A percentile compares a stretch with the other conserved stretches of the same genome.
Evolutionary conservation across 2,113 vertebrate genomes (phyloP).

Genomic region (Bombycilla garrulus): DNA sequence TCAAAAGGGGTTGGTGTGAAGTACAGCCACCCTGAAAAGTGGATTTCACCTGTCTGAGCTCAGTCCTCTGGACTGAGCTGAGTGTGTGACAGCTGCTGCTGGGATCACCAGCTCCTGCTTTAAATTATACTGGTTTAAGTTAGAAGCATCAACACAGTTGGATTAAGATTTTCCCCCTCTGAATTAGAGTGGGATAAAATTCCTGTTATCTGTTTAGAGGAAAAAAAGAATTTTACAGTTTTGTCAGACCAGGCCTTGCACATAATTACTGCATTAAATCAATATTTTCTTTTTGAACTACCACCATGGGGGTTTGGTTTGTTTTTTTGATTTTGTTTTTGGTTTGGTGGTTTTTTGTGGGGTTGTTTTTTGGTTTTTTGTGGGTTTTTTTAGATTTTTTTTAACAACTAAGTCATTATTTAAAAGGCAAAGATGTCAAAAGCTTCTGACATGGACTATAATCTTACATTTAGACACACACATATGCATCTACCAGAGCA

Average conservation of each 20-base stretch:
- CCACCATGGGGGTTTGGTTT: rapidly evolving
- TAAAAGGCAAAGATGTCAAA: not conserved
- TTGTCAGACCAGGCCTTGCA: not conserved
- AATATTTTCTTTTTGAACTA: not conserved
- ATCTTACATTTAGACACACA: not conserved
- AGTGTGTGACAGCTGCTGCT: not conserved
- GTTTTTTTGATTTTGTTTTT: not conserved
- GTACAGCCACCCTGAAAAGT: not conserved
- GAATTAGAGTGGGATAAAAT: not conserved
- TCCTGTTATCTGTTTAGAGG: not conserved
- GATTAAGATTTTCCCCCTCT: not conserved
- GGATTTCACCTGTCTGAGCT: not conserved
- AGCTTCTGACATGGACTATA: not conserved
- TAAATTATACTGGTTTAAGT: not conserved
- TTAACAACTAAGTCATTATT: not conserved
- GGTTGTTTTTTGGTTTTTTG: not conserved
- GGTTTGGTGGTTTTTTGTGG: not conserved
- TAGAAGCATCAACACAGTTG: not conserved
- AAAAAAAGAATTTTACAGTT: not conserved
- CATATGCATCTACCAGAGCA: not conserved
- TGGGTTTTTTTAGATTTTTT: too few relatives aligned
- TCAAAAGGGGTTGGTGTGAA: not conserved
- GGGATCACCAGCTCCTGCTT: not conserved
- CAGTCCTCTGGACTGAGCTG: not conserved
- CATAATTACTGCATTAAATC: not conserved